Percentiles rank a stretch among this genome's conserved stretches.
Evolutionary conservation across 2,113 vertebrate species (phyloP).

Genomic region (Theristicus caerulescens): DNA sequence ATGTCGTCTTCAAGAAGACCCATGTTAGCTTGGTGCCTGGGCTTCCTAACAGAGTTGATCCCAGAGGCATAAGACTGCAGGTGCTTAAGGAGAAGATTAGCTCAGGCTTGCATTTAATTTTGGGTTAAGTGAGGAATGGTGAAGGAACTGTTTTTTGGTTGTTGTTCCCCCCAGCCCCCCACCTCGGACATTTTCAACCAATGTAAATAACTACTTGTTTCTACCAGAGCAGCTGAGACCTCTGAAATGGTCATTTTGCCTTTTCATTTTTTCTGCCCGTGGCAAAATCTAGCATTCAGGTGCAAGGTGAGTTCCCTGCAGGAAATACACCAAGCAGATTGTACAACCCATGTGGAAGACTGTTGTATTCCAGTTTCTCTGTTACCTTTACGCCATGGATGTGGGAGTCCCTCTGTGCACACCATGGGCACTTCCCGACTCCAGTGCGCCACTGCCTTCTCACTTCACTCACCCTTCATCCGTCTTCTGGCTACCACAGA

Average conservation of each 20-base stretch:
- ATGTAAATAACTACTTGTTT: neutral
- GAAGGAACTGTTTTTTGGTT: neutral
- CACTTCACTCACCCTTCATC: neutral
- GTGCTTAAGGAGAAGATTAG: neutral
- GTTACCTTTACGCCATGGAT: rapidly evolving
- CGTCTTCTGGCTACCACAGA: neutral
- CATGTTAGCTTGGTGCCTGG: neutral
- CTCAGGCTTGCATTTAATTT: neutral
- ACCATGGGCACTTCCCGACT: neutral
- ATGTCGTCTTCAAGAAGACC: neutral
- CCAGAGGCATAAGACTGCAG: neutral
- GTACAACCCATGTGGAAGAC: neutral
- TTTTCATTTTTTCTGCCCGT: neutral
- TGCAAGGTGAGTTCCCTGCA: neutral
- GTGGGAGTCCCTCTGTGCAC: neutral
- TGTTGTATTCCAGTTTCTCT: neutral
- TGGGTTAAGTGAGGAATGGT: neutral
- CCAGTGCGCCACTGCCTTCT: neutral
- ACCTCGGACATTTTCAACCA: neutral
- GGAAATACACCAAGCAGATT: neutral
- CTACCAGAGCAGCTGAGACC: neutral
- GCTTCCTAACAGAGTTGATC: neutral
- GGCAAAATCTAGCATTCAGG: neutral
- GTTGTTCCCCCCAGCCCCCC: too few relatives aligned
- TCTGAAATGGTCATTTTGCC: neutral